A percentile compares a stretch with the other conserved stretches of the same genome.
Evolutionary conservation across 1,140 invertebrate species (phyloP).

Genomic region (Pectinophora gossypiella): DNA sequence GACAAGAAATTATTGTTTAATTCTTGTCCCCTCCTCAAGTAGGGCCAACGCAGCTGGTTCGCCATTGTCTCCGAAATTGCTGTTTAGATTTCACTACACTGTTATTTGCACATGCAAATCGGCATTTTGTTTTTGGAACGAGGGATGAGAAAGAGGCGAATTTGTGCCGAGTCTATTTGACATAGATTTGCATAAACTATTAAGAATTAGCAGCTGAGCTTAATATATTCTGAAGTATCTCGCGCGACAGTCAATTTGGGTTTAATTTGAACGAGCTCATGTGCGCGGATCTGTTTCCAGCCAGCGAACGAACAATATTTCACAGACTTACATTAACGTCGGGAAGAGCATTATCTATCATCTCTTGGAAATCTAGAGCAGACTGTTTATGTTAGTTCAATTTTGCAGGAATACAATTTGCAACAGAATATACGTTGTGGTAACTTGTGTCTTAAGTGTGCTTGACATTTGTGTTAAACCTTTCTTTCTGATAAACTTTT

Average conservation of each 20-base stretch:
- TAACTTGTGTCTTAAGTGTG: too few species aligned
- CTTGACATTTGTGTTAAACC: too few species aligned
- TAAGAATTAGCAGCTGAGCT: constrained; percentile 52
- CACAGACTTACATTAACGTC: too few species aligned
- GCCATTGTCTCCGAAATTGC: constrained; percentile 63
- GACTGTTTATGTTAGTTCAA: too few species aligned
- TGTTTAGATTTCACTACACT: constrained; percentile 66
- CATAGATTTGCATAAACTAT: constrained; percentile 63
- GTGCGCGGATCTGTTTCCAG: background rate
- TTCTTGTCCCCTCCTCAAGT: constrained; percentile 47
- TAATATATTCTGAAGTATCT: constrained; percentile 29
- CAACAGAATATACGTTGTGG: too few species aligned
- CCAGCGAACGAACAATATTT: too few species aligned
- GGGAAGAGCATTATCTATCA: too few species aligned
- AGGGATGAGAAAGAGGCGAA: background rate
- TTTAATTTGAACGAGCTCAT: constrained; percentile 12
- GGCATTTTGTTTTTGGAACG: constrained; percentile 62
- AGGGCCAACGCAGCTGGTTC: constrained; percentile 43
- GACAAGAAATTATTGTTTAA: constrained; percentile 54
- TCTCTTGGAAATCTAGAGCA: too few species aligned
- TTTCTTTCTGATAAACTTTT: too few species aligned
- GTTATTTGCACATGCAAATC: constrained; percentile 71
- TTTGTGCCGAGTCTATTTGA: constrained; percentile 22
- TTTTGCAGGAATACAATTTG: too few species aligned
- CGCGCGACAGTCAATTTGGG: constrained; percentile 15